phyloP scores from a whole-genome alignment of 2,888 invertebrate genomes.

The Drosophila anomelani region DNA sequence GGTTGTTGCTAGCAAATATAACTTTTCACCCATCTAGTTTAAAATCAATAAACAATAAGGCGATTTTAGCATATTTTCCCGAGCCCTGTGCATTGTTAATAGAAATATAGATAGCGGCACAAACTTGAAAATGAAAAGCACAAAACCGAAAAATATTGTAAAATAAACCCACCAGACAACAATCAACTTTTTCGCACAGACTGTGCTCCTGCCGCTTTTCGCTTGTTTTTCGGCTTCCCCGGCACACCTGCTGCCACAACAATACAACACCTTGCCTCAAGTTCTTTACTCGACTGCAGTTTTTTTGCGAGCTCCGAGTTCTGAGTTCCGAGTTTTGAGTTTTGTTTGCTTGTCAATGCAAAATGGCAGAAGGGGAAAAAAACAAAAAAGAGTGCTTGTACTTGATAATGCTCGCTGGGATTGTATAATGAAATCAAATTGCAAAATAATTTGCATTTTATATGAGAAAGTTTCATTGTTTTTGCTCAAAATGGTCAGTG shows the following conservation, averaged over 20 bases:
- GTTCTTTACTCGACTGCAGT: conserved; percentile 51
- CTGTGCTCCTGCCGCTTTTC: conserved; percentile 39
- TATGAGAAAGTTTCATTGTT: conserved; percentile 60
- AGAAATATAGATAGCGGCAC: conserved; percentile 28
- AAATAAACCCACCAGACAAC: conserved; percentile 55
- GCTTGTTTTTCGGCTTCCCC: conserved; percentile 50
- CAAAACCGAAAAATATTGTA: conserved; percentile 47
- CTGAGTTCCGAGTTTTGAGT: conserved; percentile 29
- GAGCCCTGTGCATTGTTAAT: conserved; percentile 35
- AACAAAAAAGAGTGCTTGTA: conserved; percentile 14
- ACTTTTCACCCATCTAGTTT: conserved; percentile 27
- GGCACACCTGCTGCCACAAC: conserved; percentile 59
- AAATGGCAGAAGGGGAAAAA: conserved; percentile 31
- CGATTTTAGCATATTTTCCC: conserved; percentile 38
- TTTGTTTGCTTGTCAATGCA: conserved; percentile 55
- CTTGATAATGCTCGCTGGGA: conserved; percentile 56
- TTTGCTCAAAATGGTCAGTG: not conserved
- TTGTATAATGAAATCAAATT: conserved; percentile 68
- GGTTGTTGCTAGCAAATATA: conserved; percentile 9
- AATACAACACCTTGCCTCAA: conserved; percentile 59
- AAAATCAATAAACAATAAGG: conserved; percentile 41
- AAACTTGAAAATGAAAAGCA: conserved; percentile 22
- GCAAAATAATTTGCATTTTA: conserved; percentile 71
- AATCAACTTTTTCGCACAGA: conserved; percentile 66
- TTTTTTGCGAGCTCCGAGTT: conserved; percentile 33